Conservation (phyloP, 2,797 vertebrate genomes). For the Periparus ater region DNA sequence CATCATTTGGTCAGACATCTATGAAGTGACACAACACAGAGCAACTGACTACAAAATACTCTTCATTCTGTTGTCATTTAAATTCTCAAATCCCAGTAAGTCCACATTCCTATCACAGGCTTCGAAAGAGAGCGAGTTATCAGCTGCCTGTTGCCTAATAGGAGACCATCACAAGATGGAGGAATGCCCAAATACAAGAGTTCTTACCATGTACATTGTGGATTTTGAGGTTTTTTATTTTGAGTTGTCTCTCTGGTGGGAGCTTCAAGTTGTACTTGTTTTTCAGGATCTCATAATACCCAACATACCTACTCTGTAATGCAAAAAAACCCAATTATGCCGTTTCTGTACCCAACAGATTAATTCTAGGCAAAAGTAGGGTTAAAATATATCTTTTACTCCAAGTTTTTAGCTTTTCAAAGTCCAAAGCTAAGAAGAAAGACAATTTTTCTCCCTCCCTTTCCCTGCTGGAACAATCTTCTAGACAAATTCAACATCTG, state of each 20-base stretch:
- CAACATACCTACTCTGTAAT: slow-evolving; percentile 91
- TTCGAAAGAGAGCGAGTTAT: not conserved
- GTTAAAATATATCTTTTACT: not conserved
- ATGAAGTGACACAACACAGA: not conserved
- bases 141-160: not conserved
- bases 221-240: slow-evolving; percentile 86
- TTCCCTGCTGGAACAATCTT: not conserved
- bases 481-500: not conserved
- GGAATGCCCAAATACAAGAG: not conserved
- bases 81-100: not conserved
- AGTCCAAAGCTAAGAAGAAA: not conserved
- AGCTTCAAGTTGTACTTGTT: slow-evolving; percentile 83
- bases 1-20: not conserved
- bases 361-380: not conserved
- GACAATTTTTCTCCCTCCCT: not conserved
- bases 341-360: not conserved
- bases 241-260: slow-evolving; percentile 82
- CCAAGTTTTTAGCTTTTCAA: not conserved
- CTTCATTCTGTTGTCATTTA: not conserved
- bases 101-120: not conserved
- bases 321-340: slow-evolving; percentile 55
- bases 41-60: not conserved
- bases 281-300: slow-evolving; percentile 93
- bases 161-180: not conserved
- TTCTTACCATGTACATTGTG: slow-evolving; percentile 87